Evolutionary conservation across 2,888 invertebrate genomes (phyloP).

Genomic region (Adela reaumurella): DNA sequence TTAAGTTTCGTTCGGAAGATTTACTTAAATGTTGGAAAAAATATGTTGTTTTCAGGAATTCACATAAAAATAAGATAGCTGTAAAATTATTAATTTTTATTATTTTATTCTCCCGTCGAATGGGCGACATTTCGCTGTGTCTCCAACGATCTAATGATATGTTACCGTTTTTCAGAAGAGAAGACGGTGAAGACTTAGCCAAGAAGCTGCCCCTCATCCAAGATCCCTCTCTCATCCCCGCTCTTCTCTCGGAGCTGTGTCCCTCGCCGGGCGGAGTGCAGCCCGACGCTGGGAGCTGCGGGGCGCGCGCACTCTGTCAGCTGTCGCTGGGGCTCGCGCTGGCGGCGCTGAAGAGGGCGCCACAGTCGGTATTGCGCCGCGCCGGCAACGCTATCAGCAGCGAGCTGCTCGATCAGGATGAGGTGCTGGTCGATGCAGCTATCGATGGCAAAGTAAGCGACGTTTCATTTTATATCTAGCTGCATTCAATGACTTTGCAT

Average conservation of each 20-base stretch:
- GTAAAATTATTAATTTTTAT: too few relatives aligned
- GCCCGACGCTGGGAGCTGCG: slow-evolving; percentile 14
- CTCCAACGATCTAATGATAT: too few relatives aligned
- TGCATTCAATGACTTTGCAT: too few relatives aligned
- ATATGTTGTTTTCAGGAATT: too few relatives aligned
- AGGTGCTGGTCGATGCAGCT: slow-evolving; percentile 73
- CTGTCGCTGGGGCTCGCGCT: slow-evolving; percentile 31
- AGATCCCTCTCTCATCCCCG: slow-evolving; percentile 55
- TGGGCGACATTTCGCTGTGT: too few relatives aligned
- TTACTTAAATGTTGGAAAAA: too few relatives aligned
- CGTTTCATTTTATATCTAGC: too few relatives aligned
- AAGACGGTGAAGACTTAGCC: slow-evolving; percentile 71
- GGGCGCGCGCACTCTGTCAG: slow-evolving; percentile 34
- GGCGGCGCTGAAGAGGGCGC: slow-evolving; percentile 40
- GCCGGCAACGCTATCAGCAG: slow-evolving; percentile 17
- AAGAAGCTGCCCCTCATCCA: slow-evolving; percentile 64
- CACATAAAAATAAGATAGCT: too few relatives aligned
- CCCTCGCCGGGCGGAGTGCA: slow-evolving; percentile 17
- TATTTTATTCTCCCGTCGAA: too few relatives aligned
- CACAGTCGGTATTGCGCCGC: slow-evolving; percentile 28
- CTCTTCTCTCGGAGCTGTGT: slow-evolving; percentile 47
- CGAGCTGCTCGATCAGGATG: slow-evolving; percentile 69
- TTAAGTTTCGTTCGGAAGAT: too few relatives aligned
- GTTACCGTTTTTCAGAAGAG: slow-evolving; percentile 59
- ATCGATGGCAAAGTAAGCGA: slow-evolving; percentile 59